Evolutionary conservation across 2,113 vertebrate genomes (phyloP).

Genomic region (Cyanoderma ruficeps): DNA sequence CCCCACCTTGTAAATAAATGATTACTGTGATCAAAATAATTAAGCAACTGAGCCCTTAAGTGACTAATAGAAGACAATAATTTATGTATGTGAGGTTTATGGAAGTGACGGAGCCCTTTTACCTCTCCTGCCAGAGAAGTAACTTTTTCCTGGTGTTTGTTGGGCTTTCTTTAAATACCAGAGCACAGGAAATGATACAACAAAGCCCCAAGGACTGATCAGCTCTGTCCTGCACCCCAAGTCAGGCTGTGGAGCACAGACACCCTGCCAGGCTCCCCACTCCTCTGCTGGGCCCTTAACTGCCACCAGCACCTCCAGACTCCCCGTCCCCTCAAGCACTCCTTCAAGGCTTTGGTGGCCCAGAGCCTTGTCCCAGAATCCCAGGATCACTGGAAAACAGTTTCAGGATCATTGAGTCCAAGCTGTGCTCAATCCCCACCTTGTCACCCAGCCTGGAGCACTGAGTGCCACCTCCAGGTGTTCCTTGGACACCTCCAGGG

Average conservation of each 20-base stretch:
- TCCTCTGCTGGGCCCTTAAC: neutral
- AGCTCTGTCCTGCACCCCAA: neutral
- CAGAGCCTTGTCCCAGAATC: neutral
- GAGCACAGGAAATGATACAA: neutral
- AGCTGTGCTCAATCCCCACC: neutral
- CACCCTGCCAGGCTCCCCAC: neutral
- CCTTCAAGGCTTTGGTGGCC: neutral
- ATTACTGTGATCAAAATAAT: constrained; percentile 59
- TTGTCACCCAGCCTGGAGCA: neutral
- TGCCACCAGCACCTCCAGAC: neutral
- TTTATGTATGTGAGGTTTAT: constrained; percentile 5
- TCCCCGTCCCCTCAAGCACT: neutral
- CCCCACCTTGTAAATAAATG: constrained; percentile 52
- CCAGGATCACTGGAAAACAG: neutral
- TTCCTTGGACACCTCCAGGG: neutral
- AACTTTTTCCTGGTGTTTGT: neutral
- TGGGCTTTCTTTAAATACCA: neutral
- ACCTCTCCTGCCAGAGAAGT: neutral
- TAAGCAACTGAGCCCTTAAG: constrained; percentile 48
- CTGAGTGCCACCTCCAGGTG: fast-evolving
- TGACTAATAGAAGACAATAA: constrained; percentile 31
- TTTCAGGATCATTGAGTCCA: neutral
- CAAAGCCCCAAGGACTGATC: neutral
- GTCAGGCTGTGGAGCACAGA: fast-evolving
- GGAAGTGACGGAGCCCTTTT: constrained; percentile 13